phyloP scores from a whole-genome alignment of 2,888 invertebrate species.

The Xestoiulus laeticollis region DNA sequence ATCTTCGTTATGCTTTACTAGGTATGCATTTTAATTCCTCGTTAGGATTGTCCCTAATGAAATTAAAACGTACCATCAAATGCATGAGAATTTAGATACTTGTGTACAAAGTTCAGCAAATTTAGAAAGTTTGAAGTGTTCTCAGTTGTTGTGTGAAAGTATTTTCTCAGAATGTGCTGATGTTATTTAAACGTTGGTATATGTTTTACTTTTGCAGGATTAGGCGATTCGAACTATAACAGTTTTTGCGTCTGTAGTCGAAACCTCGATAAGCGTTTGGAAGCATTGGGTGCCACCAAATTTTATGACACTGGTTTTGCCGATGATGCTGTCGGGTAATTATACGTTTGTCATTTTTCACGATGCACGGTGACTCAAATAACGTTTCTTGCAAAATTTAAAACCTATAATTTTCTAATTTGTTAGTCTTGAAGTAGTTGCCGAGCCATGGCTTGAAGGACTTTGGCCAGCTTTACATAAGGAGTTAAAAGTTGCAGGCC shows the following conservation, averaged over 20 bases:
- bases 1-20: constrained; percentile 66
- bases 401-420: constrained; percentile 4
- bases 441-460: constrained; percentile 69
- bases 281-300: constrained; percentile 66
- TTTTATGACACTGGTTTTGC: constrained; percentile 67
- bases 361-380: background rate
- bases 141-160: too few species aligned
- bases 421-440: constrained; percentile 65
- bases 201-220: constrained; percentile 61
- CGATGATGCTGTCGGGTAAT: constrained; percentile 69
- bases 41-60: too few species aligned
- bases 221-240: constrained; percentile 71
- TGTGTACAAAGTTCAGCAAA: background rate
- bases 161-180: background rate
- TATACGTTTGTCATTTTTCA: constrained; percentile 2
- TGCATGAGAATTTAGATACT: too few species aligned
- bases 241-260: constrained; percentile 69
- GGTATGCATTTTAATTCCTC: constrained; percentile 61
- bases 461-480: constrained; percentile 63
- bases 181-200: constrained; percentile 45
- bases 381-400: background rate
- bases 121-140: too few species aligned
- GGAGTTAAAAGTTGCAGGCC: constrained; percentile 55
- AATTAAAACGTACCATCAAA: too few species aligned
- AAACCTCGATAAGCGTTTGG: constrained; percentile 64